Evolutionary conservation across 64 coral and sea anemone genomes (phyloP), one percentile per base, ranked within the genome.

Genomic region (Montipora capricornis): DNA sequence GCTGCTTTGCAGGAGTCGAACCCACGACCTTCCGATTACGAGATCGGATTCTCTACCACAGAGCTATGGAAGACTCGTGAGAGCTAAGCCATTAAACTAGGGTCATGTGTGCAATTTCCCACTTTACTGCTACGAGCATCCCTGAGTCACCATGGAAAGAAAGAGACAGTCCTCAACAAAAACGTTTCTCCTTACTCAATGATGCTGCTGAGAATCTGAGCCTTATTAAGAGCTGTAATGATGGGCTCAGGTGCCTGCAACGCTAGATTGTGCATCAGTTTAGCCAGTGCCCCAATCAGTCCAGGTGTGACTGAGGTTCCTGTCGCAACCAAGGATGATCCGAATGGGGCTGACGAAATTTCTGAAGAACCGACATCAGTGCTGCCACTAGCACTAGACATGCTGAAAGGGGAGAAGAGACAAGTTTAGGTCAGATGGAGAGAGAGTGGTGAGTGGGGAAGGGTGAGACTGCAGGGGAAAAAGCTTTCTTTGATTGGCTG

Each of bases 371-470:
- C 87, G 3, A 71, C 82, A 49, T 50, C 61, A 68, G 44, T 88
- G 64, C 68, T 87, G 71, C 84, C 88, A 24, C 84, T 95, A n/a
- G 88, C 76, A 79, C 84, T 94, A 19, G 96, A 97, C 96, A 97
- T 97, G 13, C 96, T 97, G 61, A 8, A 70, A 20, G 7, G 1
- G 19, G 15, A 81, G 16, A 2, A 55, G 1, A 73, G 49, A 55
- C 8, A 37, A 67, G 1, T 10, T 5, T 51, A 37, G 37, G 37
- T 37, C 37, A 37, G 37, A 37, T 37, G 37, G 37, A 37, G 37
- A 37, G 37, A 37, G 37, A 37, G 37, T 37, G 37, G 37, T 37
- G 37, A 37, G 37, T 2, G 37, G 37, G 37, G 2, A 37, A 37
- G 2, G 2, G 37, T 37, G 37, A 37, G 37, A 37, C 37, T 37